Percentiles rank a stretch among this genome's conserved stretches.
Conservation (phyloP, 2,113 vertebrate species). For the Pantherophis guttatus region DNA sequence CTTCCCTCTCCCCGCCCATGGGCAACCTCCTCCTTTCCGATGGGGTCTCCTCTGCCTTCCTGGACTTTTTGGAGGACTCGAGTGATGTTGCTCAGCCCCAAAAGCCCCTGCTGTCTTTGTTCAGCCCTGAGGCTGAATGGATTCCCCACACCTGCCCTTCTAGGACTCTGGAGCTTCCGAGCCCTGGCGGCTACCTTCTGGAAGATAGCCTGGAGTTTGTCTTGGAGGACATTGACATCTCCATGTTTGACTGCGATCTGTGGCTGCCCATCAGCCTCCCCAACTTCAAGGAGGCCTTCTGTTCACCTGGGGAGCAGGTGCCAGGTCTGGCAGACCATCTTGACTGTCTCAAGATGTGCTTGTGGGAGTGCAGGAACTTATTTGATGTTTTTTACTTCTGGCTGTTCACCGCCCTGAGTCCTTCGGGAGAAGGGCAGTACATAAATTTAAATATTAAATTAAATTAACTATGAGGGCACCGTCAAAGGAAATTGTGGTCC, state of each 20-base stretch:
- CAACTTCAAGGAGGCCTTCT: conserved; percentile 46
- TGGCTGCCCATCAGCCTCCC: conserved; percentile 43
- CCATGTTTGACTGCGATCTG: conserved; percentile 70
- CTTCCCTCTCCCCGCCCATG: background rate
- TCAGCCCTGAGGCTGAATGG: background rate
- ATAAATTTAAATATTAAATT: too few species aligned
- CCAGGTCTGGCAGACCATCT: conserved; percentile 50
- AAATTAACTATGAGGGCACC: conserved; percentile 27
- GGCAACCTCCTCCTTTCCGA: conserved; percentile 48
- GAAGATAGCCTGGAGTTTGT: conserved; percentile 63
- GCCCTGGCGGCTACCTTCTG: conserved; percentile 57
- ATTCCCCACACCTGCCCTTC: conserved; percentile 17
- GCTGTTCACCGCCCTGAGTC: too few species aligned
- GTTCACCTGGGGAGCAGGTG: conserved; percentile 21
- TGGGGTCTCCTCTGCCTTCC: conserved; percentile 55
- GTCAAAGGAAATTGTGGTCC: accelerated
- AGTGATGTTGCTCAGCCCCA: conserved; percentile 35
- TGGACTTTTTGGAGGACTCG: conserved; percentile 61
- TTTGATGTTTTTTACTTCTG: too few species aligned
- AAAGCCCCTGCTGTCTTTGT: conserved; percentile 30
- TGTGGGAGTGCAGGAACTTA: conserved; percentile 50
- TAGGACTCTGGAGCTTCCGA: conserved; percentile 49
- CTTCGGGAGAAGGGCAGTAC: too few species aligned
- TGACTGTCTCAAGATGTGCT: conserved; percentile 67
- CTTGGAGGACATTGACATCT: conserved; percentile 72